Evolutionary conservation across 2,888 invertebrate species (phyloP), one percentile per base, ranked within the genome.

Genomic region (Pachydiplax longipennis): DNA sequence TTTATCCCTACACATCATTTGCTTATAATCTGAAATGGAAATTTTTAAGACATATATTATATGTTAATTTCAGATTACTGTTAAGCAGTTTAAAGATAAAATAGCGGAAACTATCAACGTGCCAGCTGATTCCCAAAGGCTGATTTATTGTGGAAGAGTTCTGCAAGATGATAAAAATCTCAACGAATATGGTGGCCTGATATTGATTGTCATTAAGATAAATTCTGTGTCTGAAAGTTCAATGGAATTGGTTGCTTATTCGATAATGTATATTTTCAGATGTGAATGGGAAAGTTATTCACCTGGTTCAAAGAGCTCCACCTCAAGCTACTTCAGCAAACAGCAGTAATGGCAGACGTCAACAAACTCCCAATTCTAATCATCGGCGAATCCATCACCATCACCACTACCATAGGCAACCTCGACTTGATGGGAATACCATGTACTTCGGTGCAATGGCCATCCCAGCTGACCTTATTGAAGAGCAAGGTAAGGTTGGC

Each of bases 91-190:
- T 93, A 98, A 98, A 94, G 96, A 97, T 92, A 95, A 96, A 92
- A 97, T 98, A 92, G 96, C 96, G 6, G 96, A 96, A 90, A 95
- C 96, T 92, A 97, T 99, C 92, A 96, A 95, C 91, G 97, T 99
- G 92, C 95, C 97, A 40, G 96, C 97, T 12, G 97, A 97, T 91
- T 96, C 97, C 87, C 99, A 99, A 93, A 96, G 99, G 91, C 96
- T 99, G 73, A 99, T 99, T 92, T 99, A 98, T 94, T 98, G 98
- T 93, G 99, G 99, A n/a, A 95, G 98, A 94, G 98, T 99, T 44
- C 94, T 99, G 90, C 97, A 97, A 93, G 98, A 99, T 95, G 98
- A 97, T 22, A 97, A 97, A 92, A 97, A 96, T 93, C 95, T 99
- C 44, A 95, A 96, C 92, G 98, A 98, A 93, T 98, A 97, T 94